Evolutionary conservation across 1,140 invertebrate genomes (phyloP), one percentile per base, ranked within the genome.

Genomic region (Diachasma alloeum): DNA sequence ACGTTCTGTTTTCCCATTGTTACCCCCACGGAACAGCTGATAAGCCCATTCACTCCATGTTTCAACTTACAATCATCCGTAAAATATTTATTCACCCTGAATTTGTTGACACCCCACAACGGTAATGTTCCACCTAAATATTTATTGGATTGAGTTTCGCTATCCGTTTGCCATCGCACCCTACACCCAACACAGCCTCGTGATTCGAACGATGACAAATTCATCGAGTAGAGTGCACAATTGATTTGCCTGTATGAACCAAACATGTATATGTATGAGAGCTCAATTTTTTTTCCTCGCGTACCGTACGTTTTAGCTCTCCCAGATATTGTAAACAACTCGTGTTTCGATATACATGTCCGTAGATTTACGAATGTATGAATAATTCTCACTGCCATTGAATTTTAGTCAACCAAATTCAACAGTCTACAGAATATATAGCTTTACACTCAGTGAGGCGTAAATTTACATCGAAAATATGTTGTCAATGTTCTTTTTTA

Each of bases 151-250:
- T 77, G 72, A 73, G 67, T 76, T 72, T 56, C 63, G 69, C 44
- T 74, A n/a, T 26, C 42, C 15, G 31, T 39, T 74, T 68, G 72
- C 46, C 4, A 37, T 68, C n/a, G n/a, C n/a, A 66, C 13, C 10
- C 2, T 68, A 39, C 31, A 68, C 31, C 0, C 17, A 2, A 15
- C 17, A 53, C 13, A 19, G 44, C 0, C 26, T 42, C 66, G 68
- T 67, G 76, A 77, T 56, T 72, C 39, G 17, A 66, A 36, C 71
- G 53, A 80, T 78, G 73, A 77, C 73, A 78, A 80, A 80, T 80
- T 80, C 79, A 80, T 80, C 79, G 77, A 76, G 66, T 78, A 80
- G 79, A 80, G 79, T 80, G 79, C 79, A 73, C 76, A 79, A 74
- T 79, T 79, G 78, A 79, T 79, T 79, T 74, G 70, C 56, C 72